Evolutionary conservation across 2,888 invertebrate genomes (phyloP), one percentile per base, ranked within the genome.

Genomic region (Andrena bucephala): DNA sequence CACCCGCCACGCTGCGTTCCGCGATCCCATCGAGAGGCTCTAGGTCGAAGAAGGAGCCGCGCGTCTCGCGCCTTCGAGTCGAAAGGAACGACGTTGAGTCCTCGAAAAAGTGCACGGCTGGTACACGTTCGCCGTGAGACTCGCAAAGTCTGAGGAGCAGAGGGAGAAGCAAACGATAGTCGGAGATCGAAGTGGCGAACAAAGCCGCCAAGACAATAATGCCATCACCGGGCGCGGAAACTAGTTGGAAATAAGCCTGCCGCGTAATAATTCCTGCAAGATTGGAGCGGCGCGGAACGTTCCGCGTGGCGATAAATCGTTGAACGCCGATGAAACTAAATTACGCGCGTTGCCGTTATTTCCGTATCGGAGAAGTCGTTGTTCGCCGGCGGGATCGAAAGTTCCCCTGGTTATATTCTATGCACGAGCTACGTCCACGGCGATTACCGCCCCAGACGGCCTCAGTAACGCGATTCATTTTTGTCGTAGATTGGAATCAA

Each of bases 401-500:
- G n/a, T 62, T 62, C 6, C 27, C 57, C 4, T 24, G 57, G 29
- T 54, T n/a, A 33, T 13, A 50, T 57, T 10, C 24, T 57, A 27
- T 24, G 24, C 20, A 20, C 20, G 7, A 52, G n/a, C 52, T 52
- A 52, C 20, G 20, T 24, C 24, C 57, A 1, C 24, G 57, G 10
- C 24, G 24, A 57, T 57, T 20, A 57, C 24, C 20, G 54, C 20
- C 54, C 10, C 10, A 24, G 54, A 48, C 10, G 20, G 50, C 57
- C 10, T 57, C 8, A 29, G n/a, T 62, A 63, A 76, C n/a, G 13
- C 7, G n/a, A 67, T 62, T 50, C 29, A 27, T 67, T 77, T 79
- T 70, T 82, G 54, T 86, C 83, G 24, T 95, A 99, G 99, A 98
- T 99, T 95, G 99, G 99, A 88, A 99, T 99, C 91, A 99, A 99